Conservation (phyloP, 1,140 invertebrate genomes). For the Lepidurus couesii region DNA sequence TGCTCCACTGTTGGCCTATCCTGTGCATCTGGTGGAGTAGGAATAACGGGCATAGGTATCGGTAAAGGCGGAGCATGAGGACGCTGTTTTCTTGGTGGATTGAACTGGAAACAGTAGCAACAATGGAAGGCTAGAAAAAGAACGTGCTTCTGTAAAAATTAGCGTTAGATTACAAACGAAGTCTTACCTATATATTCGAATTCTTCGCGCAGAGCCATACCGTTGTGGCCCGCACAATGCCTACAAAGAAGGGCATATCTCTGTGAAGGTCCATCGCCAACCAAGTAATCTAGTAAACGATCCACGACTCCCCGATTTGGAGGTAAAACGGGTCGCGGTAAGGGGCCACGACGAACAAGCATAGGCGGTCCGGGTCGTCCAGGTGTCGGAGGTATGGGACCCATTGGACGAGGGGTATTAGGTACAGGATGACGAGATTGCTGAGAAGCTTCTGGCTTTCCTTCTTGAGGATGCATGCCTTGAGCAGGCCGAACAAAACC, state of each 20-base stretch:
- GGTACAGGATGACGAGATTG: background rate
- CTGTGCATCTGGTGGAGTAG: background rate
- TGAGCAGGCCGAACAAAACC: background rate
- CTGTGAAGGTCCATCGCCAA: conserved; percentile 91
- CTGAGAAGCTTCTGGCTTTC: background rate
- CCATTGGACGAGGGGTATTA: conserved; percentile 9
- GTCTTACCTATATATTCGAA: conserved; percentile 80
- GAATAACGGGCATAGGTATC: conserved; percentile 15
- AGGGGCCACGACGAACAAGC: conserved; percentile 39
- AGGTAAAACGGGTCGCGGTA: conserved; percentile 52
- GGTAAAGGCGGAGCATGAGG: conserved; percentile 59
- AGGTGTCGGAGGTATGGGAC: background rate
- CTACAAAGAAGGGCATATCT: conserved; percentile 90
- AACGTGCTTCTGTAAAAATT: conserved; percentile 25
- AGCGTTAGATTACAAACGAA: conserved; percentile 27
- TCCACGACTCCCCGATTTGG: conserved; percentile 67
- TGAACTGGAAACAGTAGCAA: conserved; percentile 78
- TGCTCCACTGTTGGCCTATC: background rate
- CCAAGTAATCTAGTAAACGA: conserved; percentile 83
- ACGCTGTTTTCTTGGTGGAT: conserved; percentile 74
- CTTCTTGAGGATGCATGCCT: background rate
- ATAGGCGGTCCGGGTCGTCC: background rate
- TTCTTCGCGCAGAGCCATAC: conserved; percentile 94
- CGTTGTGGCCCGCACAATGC: conserved; percentile 86
- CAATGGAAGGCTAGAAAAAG: conserved; percentile 63